These are phyloP conservation scores for Halichoerus grypus DNA, from an alignment of 2,113 vertebrate species.

Conservation along the genomic window DNA sequence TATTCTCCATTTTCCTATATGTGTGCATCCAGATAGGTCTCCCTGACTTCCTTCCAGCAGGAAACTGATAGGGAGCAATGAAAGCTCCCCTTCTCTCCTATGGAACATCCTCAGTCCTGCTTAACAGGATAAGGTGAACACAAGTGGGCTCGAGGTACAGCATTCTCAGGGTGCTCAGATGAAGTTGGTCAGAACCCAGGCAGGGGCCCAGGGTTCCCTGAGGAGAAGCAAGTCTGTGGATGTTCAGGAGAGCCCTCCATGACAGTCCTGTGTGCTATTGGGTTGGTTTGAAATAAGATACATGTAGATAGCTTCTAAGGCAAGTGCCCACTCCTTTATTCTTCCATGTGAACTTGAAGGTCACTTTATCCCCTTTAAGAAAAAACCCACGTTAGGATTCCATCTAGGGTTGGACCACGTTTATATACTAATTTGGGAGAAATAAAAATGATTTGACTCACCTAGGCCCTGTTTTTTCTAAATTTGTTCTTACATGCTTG, in stretches of 20 bases:
- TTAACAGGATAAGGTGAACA: no score
- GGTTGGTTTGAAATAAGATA: not conserved
- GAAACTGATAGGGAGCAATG: not conserved
- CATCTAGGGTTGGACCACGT: not conserved
- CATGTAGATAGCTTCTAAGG: no score
- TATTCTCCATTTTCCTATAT: not conserved
- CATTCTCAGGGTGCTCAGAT: fast-evolving
- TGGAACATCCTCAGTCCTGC: not conserved
- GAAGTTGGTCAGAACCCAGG: not conserved
- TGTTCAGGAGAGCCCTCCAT: not conserved
- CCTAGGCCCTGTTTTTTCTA: not conserved
- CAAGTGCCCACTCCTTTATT: not conserved
- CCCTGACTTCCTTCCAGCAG: not conserved
- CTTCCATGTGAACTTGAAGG: not conserved
- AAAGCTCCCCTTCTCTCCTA: not conserved
- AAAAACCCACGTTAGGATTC: not conserved
- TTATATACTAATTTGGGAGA: not conserved
- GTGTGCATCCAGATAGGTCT: not conserved
- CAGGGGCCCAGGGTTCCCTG: not conserved
- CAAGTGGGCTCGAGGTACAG: fast-evolving
- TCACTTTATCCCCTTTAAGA: not conserved
- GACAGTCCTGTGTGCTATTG: fast-evolving
- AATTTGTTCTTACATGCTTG: not conserved
- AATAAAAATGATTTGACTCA: not conserved
- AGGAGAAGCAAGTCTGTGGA: not conserved